These are phyloP conservation scores for Peromyscus aztecus DNA, from an alignment of 2,797 vertebrate genomes.

Conservation along the genomic window DNA sequence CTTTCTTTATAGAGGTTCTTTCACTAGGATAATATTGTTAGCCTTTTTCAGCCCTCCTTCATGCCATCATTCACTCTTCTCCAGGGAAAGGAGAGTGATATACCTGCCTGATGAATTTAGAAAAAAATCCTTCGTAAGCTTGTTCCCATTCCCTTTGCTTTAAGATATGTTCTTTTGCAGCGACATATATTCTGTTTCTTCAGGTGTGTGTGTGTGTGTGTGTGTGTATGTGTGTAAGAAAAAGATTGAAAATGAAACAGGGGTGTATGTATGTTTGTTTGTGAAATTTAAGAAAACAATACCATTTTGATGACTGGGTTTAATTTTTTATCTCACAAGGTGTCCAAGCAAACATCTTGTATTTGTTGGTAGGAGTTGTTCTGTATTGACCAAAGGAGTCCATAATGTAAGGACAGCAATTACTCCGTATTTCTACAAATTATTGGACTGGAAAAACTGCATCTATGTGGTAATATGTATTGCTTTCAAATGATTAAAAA, in stretches of 20 bases:
- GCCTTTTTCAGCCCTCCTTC: not conserved
- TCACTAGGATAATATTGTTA: not conserved
- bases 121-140: not conserved
- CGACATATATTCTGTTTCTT: not conserved
- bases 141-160: not conserved
- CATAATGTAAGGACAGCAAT: not conserved
- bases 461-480: not conserved
- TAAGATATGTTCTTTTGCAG: not conserved
- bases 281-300: not conserved
- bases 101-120: not conserved
- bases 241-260: too few species aligned
- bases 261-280: not conserved
- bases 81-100: not conserved
- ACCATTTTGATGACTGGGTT: not conserved
- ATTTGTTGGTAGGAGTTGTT: not conserved
- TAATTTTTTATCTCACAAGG: not conserved
- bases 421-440: not conserved
- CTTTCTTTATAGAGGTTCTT: not conserved
- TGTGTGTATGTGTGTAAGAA: not conserved
- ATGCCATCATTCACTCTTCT: not conserved
- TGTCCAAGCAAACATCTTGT: not conserved
- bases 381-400: not conserved
- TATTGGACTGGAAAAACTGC: not conserved
- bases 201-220: not conserved
- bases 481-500: slow-evolving; percentile 24